phyloP scores from a whole-genome alignment of 2,113 vertebrate genomes.

The Smithornis capensis region DNA sequence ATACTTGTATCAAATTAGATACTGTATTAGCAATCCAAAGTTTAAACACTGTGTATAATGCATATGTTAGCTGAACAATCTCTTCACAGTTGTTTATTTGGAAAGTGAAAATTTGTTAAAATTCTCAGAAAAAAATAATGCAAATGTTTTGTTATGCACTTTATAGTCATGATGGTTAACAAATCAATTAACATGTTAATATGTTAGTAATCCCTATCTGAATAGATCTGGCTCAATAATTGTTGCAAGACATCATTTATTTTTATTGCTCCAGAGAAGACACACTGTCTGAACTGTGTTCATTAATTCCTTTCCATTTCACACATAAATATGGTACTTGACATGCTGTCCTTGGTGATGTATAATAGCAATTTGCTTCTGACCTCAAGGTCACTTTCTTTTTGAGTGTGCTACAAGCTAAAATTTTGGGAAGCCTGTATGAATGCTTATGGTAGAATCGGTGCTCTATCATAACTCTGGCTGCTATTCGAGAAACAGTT shows the following conservation, averaged over 20 bases:
- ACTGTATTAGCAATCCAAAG: neutral
- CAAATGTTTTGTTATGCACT: neutral
- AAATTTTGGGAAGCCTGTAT: neutral
- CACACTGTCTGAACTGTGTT: conserved; percentile 15
- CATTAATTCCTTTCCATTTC: conserved; percentile 34
- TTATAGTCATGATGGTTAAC: neutral
- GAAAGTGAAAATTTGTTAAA: conserved; percentile 28
- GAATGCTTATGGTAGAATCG: neutral
- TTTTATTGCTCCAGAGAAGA: conserved; percentile 5
- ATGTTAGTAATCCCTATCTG: conserved; percentile 30
- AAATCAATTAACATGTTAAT: conserved; percentile 44
- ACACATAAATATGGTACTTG: conserved; percentile 34
- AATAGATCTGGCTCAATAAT: conserved; percentile 6
- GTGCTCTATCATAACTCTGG: neutral
- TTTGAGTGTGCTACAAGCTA: neutral
- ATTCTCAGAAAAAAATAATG: neutral
- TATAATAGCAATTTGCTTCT: conserved; percentile 26
- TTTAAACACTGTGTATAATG: neutral
- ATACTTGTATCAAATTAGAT: neutral
- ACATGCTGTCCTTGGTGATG: conserved; percentile 33
- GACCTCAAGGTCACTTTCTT: neutral
- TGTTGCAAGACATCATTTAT: conserved; percentile 1
- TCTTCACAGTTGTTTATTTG: neutral
- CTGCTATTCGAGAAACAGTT: neutral
- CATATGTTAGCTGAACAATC: neutral